Base-by-base conservation (phyloP, 2,888 invertebrate genomes). In the Hesperia comma region DNA sequence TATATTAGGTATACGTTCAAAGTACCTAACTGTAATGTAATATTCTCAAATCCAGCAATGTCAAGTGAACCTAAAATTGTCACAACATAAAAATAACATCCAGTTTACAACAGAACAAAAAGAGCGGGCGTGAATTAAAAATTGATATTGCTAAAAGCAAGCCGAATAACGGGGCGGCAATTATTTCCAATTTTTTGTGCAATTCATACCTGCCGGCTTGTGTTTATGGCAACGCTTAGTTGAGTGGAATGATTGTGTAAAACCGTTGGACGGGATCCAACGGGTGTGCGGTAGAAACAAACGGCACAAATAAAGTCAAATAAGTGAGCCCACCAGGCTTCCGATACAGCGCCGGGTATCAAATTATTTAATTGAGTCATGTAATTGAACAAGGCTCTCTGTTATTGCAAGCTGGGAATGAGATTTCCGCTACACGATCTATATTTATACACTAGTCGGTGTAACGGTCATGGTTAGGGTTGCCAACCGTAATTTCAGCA, bases 161-260 rank as follows among this genome's bases (percentile, higher is more conserved):
- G 77, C 79, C 73, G 74, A 79, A 83, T 81, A 84, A 84, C 83
- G 84, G 85, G 85, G 85, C 86, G 87, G 85, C 90, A 91, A 91
- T 90, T 91, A 90, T 89, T 85, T 85, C 78, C 77, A 85, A 82
- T 88, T 91, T 90, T 90, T 90, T 88, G 86, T 85, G 88, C 90
- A 86, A 87, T 90, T 89, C 87, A 91, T 92, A 90, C 87, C 85
- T 88, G 88, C 86, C 87, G 86, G 83, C 79, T 86, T 87, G 87
- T 92, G 92, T 92, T 92, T 92, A 92, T 90, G 89, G 87, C 84
- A 85, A 86, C 90, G 92, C 90, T 92, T 90, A 91, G 91, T 92
- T 90, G 90, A 92, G 89, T 92, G 92, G 91, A 92, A 92, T 92
- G 90, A 92, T 92, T 92, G 90, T 92, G 91, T 92, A 92, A 92